phyloP scores from a whole-genome alignment of 1,140 invertebrate genomes.

The Heterodera carotae region DNA sequence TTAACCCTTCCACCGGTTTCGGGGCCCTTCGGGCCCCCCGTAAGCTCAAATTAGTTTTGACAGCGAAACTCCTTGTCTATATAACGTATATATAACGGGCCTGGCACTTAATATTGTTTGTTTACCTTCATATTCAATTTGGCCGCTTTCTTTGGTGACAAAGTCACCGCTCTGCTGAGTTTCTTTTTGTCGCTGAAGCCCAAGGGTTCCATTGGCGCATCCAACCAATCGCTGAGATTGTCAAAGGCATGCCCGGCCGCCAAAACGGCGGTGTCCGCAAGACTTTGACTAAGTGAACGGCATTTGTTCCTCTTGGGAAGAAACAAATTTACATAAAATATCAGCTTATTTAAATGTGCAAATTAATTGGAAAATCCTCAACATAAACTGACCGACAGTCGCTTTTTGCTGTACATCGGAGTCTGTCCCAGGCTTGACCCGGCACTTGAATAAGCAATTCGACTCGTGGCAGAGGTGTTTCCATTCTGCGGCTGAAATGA shows the following conservation, averaged over 20 bases:
- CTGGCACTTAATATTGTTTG: no score
- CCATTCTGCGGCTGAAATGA: slow-evolving; percentile 19
- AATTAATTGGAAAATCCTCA: background rate
- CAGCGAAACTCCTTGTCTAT: no score
- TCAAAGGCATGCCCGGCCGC: slow-evolving; percentile 62
- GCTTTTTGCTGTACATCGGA: slow-evolving; percentile 18
- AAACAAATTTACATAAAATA: no score
- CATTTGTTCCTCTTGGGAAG: slow-evolving; percentile 45
- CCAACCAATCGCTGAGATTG: slow-evolving; percentile 62
- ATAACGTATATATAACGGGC: no score
- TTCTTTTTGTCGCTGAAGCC: slow-evolving; percentile 56
- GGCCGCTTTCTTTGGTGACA: slow-evolving; percentile 51
- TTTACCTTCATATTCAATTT: slow-evolving; percentile 47
- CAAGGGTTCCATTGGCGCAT: slow-evolving; percentile 43
- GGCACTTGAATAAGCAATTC: slow-evolving; percentile 11
- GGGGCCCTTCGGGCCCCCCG: no score
- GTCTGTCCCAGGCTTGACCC: slow-evolving; percentile 12
- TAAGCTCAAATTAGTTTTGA: no score
- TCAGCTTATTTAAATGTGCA: no score
- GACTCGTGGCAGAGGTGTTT: slow-evolving; percentile 1
- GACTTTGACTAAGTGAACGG: slow-evolving; percentile 58
- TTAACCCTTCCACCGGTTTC: no score
- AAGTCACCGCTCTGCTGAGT: slow-evolving; percentile 50
- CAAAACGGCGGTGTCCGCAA: slow-evolving; percentile 59
- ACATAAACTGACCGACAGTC: slow-evolving; percentile 7